Base-by-base conservation (phyloP, 2,888 invertebrate genomes). In the Cryptus viduatorius region DNA sequence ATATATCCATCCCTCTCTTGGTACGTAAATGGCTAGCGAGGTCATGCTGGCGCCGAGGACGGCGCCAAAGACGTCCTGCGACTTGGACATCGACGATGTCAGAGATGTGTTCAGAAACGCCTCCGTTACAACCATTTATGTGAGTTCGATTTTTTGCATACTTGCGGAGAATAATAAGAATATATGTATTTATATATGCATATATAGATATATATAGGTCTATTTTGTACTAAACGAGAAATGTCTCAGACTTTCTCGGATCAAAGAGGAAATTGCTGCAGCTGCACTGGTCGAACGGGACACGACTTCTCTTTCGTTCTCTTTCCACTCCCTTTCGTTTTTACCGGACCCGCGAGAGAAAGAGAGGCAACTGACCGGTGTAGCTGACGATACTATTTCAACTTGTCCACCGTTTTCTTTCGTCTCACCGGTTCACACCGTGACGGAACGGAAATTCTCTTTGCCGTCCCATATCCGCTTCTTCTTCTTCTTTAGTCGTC, bases 51-150 rank as follows among this genome's bases (percentile, higher is more conserved):
- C 93, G 86, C 90, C 92, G 84, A 90, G 92, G 84, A 88, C 92
- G 88, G 89, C 91, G 87, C 92, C 93, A 85, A 91, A 89, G 87
- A 89, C 92, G 79, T 91, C 93, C 84, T 90, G 90, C 72, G 86
- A 86, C 83, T 89, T 90, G 85, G 93, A 93, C 87, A 90, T 92
- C 85, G 93, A 93, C 89, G 93, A 93, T 89, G 91, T 93, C 89
- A 90, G 93, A 89, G 93, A 93, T 88, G 93, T 93, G 91, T 91
- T 92, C 88, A 92, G 93, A 89, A 93, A 90, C 86, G 91, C 92
- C 87, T 90, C 91, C 88, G 92, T 93, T 88, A 92, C 93, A 14
- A 92, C 93, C 83, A 88, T 93, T 90, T 93, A 93, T 87, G 93
- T 93, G 91, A 93, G 93, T 93, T 69, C 71, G 29, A 56, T 53